Conservation (phyloP, 2,797 vertebrate genomes). For the Aphelocoma californica region DNA sequence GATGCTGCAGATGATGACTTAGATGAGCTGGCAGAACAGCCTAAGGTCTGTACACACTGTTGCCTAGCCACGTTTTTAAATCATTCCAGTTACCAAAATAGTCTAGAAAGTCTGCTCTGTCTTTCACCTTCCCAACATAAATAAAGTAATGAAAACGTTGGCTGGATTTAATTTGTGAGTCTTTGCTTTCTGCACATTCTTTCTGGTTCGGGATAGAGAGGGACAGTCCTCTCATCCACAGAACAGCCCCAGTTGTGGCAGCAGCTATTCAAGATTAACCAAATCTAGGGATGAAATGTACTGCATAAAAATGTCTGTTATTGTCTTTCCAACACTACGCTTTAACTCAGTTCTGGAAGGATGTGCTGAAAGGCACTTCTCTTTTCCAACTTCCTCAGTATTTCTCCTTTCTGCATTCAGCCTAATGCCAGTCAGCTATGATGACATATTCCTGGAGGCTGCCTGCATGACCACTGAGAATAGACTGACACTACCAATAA, state of each 20-base stretch:
- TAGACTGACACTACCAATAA: not conserved
- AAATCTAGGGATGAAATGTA: not conserved
- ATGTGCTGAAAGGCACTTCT: not conserved
- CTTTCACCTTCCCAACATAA: slow-evolving; percentile 43
- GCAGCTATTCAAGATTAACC: not conserved
- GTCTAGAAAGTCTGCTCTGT: not conserved
- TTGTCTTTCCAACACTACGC: not conserved
- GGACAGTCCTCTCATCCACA: not conserved
- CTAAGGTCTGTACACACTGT: not conserved
- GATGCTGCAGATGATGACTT: not conserved
- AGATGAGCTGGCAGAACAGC: slow-evolving; percentile 30
- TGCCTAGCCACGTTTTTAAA: slow-evolving; percentile 27
- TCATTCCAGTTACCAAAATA: slow-evolving; percentile 18
- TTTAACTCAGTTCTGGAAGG: not conserved
- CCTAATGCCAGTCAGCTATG: not conserved
- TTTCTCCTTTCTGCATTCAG: not conserved
- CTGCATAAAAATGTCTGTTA: not conserved
- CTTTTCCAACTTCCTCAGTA: not conserved
- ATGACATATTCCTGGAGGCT: not conserved
- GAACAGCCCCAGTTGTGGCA: not conserved
- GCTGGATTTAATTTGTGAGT: not conserved
- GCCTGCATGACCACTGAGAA: not conserved
- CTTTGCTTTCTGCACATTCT: slow-evolving; percentile 3
- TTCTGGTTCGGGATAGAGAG: not conserved
- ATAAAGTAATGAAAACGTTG: not conserved